A percentile compares a stretch with the other conserved stretches of the same genome.
Evolutionary conservation across 2,797 vertebrate species (phyloP).

Genomic region (Chlorospingus flavigularis): DNA sequence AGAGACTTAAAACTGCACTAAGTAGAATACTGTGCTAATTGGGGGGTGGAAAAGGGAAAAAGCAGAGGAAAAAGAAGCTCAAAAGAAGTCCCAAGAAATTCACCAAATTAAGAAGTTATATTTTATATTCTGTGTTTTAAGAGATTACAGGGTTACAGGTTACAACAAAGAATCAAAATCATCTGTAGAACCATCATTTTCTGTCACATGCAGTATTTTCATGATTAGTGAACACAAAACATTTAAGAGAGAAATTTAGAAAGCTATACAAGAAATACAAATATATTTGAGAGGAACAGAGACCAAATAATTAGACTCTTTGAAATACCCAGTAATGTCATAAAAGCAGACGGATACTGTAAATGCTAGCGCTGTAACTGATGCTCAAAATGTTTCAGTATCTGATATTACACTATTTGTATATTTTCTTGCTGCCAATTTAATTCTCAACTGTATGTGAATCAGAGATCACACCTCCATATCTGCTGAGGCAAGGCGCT

Average conservation of each 20-base stretch:
- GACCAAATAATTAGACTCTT: background rate
- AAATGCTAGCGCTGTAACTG: background rate
- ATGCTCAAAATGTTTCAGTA: background rate
- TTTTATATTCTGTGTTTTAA: background rate
- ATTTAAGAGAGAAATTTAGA: background rate
- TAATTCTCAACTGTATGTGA: background rate
- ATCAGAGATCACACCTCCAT: background rate
- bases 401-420: background rate
- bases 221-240: background rate
- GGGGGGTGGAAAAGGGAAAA: accelerated
- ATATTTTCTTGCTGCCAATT: background rate
- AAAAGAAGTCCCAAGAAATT: background rate
- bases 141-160: background rate
- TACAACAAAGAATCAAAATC: background rate
- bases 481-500: background rate
- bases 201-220: background rate
- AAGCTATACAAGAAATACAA: background rate
- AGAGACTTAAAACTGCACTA: background rate
- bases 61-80: background rate
- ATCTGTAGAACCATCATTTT: background rate
- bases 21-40: background rate
- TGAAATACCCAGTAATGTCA: background rate
- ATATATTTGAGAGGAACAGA: background rate
- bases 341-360: background rate
- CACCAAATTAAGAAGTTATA: background rate